Conservation (phyloP, 1,140 invertebrate genomes). For the Stegodyphus mimosarum region DNA sequence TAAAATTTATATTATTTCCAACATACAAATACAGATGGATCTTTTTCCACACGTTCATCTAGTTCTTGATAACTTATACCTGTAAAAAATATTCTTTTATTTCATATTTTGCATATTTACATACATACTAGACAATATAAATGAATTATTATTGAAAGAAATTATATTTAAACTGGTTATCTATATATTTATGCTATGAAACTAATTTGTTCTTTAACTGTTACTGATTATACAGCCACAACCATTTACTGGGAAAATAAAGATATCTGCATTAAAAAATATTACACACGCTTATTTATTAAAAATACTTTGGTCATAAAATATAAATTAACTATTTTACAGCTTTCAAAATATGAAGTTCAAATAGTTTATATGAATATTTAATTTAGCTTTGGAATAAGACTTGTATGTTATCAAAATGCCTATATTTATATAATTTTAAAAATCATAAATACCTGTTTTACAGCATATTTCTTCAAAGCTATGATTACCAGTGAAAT, state of each 20-base stretch:
- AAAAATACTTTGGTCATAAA: neutral
- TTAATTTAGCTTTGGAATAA: neutral
- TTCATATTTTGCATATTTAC: neutral
- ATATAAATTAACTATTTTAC: neutral
- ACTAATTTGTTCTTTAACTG: neutral
- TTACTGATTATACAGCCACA: neutral
- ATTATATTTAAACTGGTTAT: neutral
- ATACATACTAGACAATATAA: neutral
- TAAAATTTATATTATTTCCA: constrained; percentile 76
- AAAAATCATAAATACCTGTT: constrained; percentile 69
- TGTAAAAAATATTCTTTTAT: constrained; percentile 59
- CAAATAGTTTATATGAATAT: neutral
- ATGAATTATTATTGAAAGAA: neutral
- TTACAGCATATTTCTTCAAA: constrained; percentile 91
- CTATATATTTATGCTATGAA: neutral
- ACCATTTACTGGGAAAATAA: neutral
- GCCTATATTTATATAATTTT: neutral
- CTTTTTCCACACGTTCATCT: constrained; percentile 86
- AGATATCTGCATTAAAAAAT: neutral
- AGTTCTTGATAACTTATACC: constrained; percentile 82
- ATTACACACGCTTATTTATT: neutral
- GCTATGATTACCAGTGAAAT: constrained; percentile 83
- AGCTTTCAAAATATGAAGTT: neutral
- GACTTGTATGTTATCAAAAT: neutral
- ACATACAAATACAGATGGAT: constrained; percentile 84